phyloP scores from a whole-genome alignment of 2,797 vertebrate species.

The Sebastes vulpes region DNA sequence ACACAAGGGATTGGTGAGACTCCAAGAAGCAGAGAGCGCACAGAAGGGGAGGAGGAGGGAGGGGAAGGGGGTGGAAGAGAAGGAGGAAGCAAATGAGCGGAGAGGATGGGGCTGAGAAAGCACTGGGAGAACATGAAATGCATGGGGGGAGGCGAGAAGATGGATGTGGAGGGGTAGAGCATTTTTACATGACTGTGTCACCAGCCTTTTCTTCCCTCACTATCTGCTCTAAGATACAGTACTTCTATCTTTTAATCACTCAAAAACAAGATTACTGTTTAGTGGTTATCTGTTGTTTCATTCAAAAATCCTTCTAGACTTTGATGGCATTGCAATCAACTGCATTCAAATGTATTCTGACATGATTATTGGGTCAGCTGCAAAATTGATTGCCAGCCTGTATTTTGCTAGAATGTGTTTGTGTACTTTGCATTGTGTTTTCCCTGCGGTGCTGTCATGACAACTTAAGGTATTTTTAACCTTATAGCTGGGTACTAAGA shows the following conservation, averaged over 20 bases:
- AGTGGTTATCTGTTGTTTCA: background rate
- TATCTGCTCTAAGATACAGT: slow-evolving; percentile 23
- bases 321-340: slow-evolving; percentile 8
- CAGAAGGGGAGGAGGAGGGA: slow-evolving; percentile 22
- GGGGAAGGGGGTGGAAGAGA: background rate
- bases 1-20: slow-evolving; percentile 75
- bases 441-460: slow-evolving; percentile 5
- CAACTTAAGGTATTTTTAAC: slow-evolving; percentile 11
- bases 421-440: background rate
- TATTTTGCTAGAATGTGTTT: background rate
- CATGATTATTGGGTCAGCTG: background rate
- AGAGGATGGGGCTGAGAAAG: slow-evolving; percentile 50
- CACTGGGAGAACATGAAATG: slow-evolving; percentile 51
- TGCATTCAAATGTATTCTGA: slow-evolving; percentile 11
- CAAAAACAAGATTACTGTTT: background rate
- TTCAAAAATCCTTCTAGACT: slow-evolving; percentile 7
- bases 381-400: background rate
- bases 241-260: background rate
- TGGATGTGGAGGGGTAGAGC: slow-evolving; percentile 26
- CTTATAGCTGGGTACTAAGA: background rate
- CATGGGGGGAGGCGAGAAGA: slow-evolving; percentile 31
- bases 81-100: slow-evolving; percentile 41
- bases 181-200: slow-evolving; percentile 45
- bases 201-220: slow-evolving; percentile 24
- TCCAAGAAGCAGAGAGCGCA: slow-evolving; percentile 67